phyloP scores from a whole-genome alignment of 2,797 vertebrate species.

The Sebastes iracundus region DNA sequence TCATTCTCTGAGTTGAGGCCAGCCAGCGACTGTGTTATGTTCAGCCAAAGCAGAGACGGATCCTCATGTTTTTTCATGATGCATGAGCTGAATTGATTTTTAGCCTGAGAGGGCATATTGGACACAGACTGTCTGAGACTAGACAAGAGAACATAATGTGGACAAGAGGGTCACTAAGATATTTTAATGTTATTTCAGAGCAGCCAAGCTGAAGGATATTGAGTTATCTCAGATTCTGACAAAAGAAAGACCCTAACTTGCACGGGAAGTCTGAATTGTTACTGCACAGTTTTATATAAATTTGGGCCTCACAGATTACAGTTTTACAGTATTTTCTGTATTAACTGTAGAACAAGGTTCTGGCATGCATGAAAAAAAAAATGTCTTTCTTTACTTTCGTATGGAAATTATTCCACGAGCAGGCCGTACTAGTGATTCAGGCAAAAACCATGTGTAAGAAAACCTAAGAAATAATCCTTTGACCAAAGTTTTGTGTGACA shows the following conservation, averaged over 20 bases:
- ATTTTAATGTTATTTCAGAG: slow-evolving; percentile 13
- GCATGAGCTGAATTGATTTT: slow-evolving; percentile 45
- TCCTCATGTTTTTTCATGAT: slow-evolving; percentile 45
- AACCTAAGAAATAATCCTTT: not conserved
- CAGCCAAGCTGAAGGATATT: slow-evolving; percentile 17
- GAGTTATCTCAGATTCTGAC: not conserved
- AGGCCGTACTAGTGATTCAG: not conserved
- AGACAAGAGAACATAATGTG: slow-evolving; percentile 4
- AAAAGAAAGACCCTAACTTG: not conserved
- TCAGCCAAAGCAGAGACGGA: slow-evolving; percentile 18
- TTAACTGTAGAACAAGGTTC: not conserved
- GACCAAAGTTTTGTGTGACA: not conserved
- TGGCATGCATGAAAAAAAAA: not conserved
- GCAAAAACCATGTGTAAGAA: not conserved
- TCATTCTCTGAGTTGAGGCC: slow-evolving; percentile 3
- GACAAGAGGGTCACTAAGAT: slow-evolving; percentile 6
- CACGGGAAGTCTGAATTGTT: not conserved
- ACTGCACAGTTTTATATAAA: not conserved
- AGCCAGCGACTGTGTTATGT: slow-evolving; percentile 11
- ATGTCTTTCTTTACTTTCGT: not conserved
- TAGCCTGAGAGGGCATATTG: slow-evolving; percentile 39
- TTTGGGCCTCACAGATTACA: slow-evolving; percentile 1
- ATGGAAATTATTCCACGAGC: not conserved
- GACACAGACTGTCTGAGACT: slow-evolving; percentile 22
- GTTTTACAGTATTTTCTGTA: slow-evolving; percentile 6